phyloP scores from a whole-genome alignment of 1,140 invertebrate genomes.

The Nymphalis io region DNA sequence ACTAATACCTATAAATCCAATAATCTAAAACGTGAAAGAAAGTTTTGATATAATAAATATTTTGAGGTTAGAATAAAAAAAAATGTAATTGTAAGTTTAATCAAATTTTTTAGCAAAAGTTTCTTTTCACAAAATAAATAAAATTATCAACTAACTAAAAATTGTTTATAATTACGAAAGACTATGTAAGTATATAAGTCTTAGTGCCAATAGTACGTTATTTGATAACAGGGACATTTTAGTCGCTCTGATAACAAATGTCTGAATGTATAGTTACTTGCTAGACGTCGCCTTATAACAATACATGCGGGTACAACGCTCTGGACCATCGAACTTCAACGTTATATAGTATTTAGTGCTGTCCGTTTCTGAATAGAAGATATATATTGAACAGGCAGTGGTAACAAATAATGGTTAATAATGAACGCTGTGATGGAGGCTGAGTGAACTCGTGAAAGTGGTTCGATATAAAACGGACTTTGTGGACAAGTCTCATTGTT shows the following conservation, averaged over 20 bases:
- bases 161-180: slow-evolving; percentile 36
- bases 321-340: neutral
- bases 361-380: neutral
- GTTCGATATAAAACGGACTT: slow-evolving; percentile 19
- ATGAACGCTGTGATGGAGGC: slow-evolving; percentile 23
- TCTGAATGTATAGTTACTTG: slow-evolving; percentile 40
- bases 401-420: slow-evolving; percentile 1
- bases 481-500: slow-evolving; percentile 4
- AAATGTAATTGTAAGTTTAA: neutral
- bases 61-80: neutral
- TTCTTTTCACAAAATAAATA: neutral
- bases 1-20: too few species aligned
- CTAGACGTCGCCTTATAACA: slow-evolving; percentile 25
- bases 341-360: neutral
- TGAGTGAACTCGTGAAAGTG: slow-evolving; percentile 32
- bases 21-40: too few species aligned
- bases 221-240: slow-evolving; percentile 66
- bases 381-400: neutral
- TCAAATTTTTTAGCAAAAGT: neutral
- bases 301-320: slow-evolving; percentile 22
- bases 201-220: slow-evolving; percentile 50
- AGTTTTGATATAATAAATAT: neutral
- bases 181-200: slow-evolving; percentile 42
- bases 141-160: neutral
- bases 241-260: slow-evolving; percentile 63